phyloP scores from a whole-genome alignment of 2,888 invertebrate genomes.

The Lymantria monacha region DNA sequence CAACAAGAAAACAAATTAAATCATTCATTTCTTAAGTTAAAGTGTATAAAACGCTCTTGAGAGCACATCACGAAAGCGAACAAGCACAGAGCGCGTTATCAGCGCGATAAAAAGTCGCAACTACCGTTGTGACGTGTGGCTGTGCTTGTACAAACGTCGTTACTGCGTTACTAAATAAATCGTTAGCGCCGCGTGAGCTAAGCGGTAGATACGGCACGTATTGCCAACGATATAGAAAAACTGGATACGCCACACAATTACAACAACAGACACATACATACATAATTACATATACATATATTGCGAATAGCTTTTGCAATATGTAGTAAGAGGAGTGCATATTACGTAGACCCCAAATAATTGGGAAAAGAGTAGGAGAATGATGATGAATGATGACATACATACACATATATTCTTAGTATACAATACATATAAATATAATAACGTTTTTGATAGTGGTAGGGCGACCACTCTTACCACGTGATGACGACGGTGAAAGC shows the following conservation, averaged over 20 bases:
- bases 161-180: constrained; percentile 76
- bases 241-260: constrained; percentile 47
- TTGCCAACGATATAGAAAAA: constrained; percentile 20
- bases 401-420: too few relatives aligned
- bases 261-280: too few relatives aligned
- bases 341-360: too few relatives aligned
- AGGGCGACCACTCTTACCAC: too few relatives aligned
- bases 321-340: neutral
- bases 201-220: constrained; percentile 74
- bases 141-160: constrained; percentile 74
- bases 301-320: too few relatives aligned
- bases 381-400: too few relatives aligned
- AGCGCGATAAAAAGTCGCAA: constrained; percentile 58
- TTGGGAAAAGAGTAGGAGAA: too few relatives aligned
- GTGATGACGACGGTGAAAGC: too few relatives aligned
- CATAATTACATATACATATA: too few relatives aligned
- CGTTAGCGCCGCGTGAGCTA: constrained; percentile 71
- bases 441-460: too few relatives aligned
- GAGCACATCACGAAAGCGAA: neutral
- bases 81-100: constrained; percentile 30
- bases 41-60: neutral
- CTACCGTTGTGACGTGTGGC: constrained; percentile 61
- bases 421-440: too few relatives aligned
- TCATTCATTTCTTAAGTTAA: neutral
- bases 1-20: neutral